A percentile compares a stretch with the other conserved stretches of the same genome.
Conservation (phyloP, 2,888 invertebrate species). For the Autographa pulchrina region DNA sequence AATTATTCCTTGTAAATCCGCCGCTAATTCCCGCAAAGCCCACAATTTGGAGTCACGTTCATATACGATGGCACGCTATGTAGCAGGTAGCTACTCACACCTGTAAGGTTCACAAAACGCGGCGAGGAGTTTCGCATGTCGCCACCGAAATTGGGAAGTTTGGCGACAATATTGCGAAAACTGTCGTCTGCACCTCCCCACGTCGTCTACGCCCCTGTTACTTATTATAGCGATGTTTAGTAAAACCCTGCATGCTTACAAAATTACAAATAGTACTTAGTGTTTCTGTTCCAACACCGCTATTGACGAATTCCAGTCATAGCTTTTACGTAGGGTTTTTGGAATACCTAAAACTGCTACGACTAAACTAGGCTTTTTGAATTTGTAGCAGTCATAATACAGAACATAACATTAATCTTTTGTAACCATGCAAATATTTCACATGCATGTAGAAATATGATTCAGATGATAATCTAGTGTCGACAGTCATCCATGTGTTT, state of each 20-base stretch:
- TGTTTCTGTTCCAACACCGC: constrained; percentile 19
- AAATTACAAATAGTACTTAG: constrained; percentile 24
- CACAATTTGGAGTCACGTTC: constrained; percentile 80
- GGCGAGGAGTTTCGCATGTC: constrained; percentile 86
- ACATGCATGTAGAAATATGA: not conserved
- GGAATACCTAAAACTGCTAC: constrained; percentile 16
- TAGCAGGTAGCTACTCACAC: constrained; percentile 65
- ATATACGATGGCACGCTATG: constrained; percentile 62
- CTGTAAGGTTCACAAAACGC: constrained; percentile 74
- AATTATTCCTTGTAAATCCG: constrained; percentile 80
- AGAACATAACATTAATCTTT: not conserved
- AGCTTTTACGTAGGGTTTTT: constrained; percentile 13
- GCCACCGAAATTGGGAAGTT: constrained; percentile 86
- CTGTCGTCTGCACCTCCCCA: constrained; percentile 71
- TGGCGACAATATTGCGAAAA: constrained; percentile 85
- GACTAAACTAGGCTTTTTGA: not conserved
- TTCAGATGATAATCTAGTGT: not conserved
- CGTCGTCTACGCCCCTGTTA: constrained; percentile 51
- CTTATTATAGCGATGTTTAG: constrained; percentile 54
- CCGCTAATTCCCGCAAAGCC: constrained; percentile 82
- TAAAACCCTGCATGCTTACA: constrained; percentile 41
- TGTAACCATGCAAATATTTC: constrained; percentile 1
- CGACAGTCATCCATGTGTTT: constrained; percentile 1
- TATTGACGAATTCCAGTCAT: constrained; percentile 38
- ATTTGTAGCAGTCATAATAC: not conserved